phyloP scores from a whole-genome alignment of 2,888 invertebrate species.

The Camptogramma bilineatum region DNA sequence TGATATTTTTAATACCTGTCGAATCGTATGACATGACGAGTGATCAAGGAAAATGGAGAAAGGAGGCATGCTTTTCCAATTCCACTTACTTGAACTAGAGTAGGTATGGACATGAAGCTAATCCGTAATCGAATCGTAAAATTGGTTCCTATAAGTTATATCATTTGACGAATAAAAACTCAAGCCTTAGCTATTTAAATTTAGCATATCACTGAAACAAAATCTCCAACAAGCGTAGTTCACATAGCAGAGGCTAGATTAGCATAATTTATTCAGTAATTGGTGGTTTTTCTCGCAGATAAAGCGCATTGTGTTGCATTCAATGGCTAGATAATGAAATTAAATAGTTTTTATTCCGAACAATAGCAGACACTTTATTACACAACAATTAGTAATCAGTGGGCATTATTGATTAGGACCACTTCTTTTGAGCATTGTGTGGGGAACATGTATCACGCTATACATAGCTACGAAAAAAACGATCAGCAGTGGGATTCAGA shows the following conservation, averaged over 20 bases:
- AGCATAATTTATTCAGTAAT: constrained; percentile 43
- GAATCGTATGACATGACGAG: too few relatives aligned
- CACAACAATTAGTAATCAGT: constrained; percentile 45
- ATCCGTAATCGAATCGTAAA: too few relatives aligned
- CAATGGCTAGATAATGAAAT: constrained; percentile 70
- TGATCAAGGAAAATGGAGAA: too few relatives aligned
- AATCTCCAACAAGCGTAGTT: constrained; percentile 31
- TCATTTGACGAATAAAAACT: too few relatives aligned
- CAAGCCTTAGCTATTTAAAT: background rate
- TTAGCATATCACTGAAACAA: constrained; percentile 11
- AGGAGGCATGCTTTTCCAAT: too few relatives aligned
- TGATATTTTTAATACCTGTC: too few relatives aligned
- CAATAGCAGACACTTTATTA: constrained; percentile 55
- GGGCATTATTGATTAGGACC: constrained; percentile 38
- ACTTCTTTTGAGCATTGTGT: constrained; percentile 35
- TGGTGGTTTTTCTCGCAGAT: constrained; percentile 47
- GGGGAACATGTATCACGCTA: background rate
- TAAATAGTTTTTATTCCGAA: constrained; percentile 63
- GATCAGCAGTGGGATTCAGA: too few relatives aligned
- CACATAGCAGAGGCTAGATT: constrained; percentile 33
- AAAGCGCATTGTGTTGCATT: constrained; percentile 70
- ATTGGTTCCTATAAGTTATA: too few relatives aligned
- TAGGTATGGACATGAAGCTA: too few relatives aligned
- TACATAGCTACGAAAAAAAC: background rate
- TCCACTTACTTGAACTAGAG: too few relatives aligned